These are phyloP conservation scores for Drosophila kanekoi DNA, from an alignment of 2,888 invertebrate genomes.

Conservation along the genomic window DNA sequence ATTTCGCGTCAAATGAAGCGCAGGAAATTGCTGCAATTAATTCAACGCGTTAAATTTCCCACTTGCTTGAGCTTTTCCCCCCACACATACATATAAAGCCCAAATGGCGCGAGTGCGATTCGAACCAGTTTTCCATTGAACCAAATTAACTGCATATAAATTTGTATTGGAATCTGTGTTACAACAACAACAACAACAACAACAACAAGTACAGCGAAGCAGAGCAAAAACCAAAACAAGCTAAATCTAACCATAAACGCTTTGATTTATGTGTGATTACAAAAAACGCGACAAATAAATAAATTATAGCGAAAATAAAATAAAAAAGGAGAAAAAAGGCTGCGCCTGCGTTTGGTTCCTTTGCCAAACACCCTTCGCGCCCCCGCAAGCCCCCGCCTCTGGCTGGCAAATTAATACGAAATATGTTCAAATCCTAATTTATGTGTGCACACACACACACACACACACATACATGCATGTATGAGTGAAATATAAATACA, in stretches of 20 bases:
- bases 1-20: constrained; percentile 36
- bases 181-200: constrained; percentile 21
- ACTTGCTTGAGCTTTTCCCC: constrained; percentile 21
- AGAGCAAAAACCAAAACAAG: constrained; percentile 6
- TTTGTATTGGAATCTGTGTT: constrained; percentile 18
- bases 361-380: not conserved
- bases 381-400: not conserved
- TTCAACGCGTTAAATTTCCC: constrained; percentile 39
- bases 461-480: not conserved
- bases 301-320: constrained; percentile 33
- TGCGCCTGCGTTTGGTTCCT: constrained; percentile 27
- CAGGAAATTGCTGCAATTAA: constrained; percentile 37
- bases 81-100: constrained; percentile 8
- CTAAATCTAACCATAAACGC: no score
- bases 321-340: constrained; percentile 47
- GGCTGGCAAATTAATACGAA: constrained; percentile 40
- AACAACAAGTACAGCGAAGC: constrained; percentile 13
- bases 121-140: constrained; percentile 47
- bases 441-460: constrained; percentile 36
- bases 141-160: constrained; percentile 32
- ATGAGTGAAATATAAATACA: constrained; percentile 51
- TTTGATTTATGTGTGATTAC: constrained; percentile 74
- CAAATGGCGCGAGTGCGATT: constrained; percentile 25
- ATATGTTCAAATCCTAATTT: constrained; percentile 44
- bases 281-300: constrained; percentile 54